These are phyloP conservation scores for Drosophila albomicans DNA, from an alignment of 1,140 invertebrate species.

Conservation along the genomic window DNA sequence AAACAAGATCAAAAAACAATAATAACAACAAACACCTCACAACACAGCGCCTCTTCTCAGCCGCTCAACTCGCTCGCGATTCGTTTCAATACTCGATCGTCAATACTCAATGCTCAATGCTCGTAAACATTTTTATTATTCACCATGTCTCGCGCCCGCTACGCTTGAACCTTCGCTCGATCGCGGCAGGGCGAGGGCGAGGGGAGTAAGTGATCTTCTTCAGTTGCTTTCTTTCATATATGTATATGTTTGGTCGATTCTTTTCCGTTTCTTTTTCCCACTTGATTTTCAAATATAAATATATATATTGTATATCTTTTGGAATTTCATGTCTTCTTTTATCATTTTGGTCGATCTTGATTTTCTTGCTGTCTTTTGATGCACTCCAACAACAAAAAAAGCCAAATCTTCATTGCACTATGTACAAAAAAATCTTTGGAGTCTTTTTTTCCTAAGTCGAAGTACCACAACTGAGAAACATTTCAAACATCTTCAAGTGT, in stretches of 20 bases:
- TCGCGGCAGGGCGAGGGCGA: conserved; percentile 18
- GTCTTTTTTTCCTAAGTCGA: conserved; percentile 37
- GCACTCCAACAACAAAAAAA: conserved; percentile 49
- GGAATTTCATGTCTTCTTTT: conserved; percentile 20
- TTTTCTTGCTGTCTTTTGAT: conserved; percentile 68
- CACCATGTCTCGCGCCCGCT: conserved; percentile 39
- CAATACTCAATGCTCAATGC: not conserved
- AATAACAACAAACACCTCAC: conserved; percentile 23
- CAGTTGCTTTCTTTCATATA: conserved; percentile 32
- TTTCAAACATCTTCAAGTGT: conserved; percentile 57
- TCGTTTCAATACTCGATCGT: not conserved
- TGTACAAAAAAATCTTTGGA: conserved; percentile 55
- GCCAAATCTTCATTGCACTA: conserved; percentile 70
- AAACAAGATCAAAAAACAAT: conserved; percentile 9
- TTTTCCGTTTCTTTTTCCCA: conserved; percentile 6
- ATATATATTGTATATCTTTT: conserved; percentile 2
- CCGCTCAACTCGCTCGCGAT: conserved; percentile 2
- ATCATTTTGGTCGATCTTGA: conserved; percentile 11
- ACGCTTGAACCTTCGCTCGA: conserved; percentile 43
- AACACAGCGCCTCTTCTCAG: not conserved
- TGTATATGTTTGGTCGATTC: conserved; percentile 10
- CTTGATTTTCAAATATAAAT: too few species aligned
- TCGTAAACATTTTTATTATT: conserved; percentile 14
- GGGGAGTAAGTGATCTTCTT: conserved; percentile 28
- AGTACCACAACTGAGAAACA: conserved; percentile 34